phyloP scores from a whole-genome alignment of 2,888 invertebrate genomes.

The Lasioglossum villosulum region DNA sequence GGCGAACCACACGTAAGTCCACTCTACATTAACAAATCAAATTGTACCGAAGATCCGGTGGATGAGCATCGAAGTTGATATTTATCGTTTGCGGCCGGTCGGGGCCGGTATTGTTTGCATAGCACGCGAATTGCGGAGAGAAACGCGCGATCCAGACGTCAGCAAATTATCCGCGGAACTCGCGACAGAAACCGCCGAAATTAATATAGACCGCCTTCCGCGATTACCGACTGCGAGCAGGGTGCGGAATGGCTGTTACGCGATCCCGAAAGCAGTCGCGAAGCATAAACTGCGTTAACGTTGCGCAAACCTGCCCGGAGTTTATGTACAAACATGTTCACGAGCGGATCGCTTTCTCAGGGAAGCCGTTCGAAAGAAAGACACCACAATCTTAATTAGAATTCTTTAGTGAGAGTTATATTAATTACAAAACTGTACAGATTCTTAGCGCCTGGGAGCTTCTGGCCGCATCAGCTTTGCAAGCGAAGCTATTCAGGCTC shows the following conservation, averaged over 20 bases:
- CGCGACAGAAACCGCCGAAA: slow-evolving; percentile 40
- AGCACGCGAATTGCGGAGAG: slow-evolving; percentile 17
- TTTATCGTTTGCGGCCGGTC: slow-evolving; percentile 8
- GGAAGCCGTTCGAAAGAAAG: background rate
- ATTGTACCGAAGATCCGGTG: background rate
- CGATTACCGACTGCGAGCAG: slow-evolving; percentile 37
- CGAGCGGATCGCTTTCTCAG: background rate
- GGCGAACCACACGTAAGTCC: background rate
- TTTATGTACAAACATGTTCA: background rate
- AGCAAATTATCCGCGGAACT: slow-evolving; percentile 48
- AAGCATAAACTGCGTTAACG: background rate
- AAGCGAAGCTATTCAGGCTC: background rate
- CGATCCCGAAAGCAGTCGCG: background rate
- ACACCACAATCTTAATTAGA: background rate
- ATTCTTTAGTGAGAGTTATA: slow-evolving; percentile 34
- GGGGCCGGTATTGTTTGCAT: slow-evolving; percentile 16
- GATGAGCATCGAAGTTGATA: slow-evolving; percentile 6
- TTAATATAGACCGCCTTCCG: slow-evolving; percentile 41
- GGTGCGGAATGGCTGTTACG: slow-evolving; percentile 36
- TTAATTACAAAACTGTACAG: slow-evolving; percentile 65
- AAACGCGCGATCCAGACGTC: slow-evolving; percentile 43
- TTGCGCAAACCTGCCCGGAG: background rate
- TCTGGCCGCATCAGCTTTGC: background rate
- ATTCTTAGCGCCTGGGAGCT: slow-evolving; percentile 3
- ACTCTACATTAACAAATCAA: slow-evolving; percentile 8